Base-by-base conservation (phyloP, 1,140 invertebrate species). In the Drosophila paulistorum region DNA sequence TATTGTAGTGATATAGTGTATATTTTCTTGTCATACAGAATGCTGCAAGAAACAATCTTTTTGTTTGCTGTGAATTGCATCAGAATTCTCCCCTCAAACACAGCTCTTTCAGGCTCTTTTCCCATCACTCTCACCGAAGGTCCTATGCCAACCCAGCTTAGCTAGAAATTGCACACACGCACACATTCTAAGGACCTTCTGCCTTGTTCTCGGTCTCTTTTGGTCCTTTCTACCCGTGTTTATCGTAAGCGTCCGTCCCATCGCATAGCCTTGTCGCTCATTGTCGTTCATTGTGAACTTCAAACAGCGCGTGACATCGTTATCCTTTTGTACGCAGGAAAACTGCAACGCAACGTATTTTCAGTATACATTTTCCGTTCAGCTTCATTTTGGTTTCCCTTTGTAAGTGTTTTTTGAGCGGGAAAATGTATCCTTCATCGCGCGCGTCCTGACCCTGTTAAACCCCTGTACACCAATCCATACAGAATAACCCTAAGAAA, bases 271-370 rank as follows among this genome's bases (percentile, higher is more conserved):
- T 69, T 64, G 48, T 58, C 17, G 55, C 33, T 51, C 45, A 42
- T 68, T 58, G 42, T 60, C 48, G 63, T 60, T 4, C 66, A 61
- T 68, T 74, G 79, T 79, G 51, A 58, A 67, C 68, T 79, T 81
- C 72, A 77, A 86, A 74, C 83, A 74, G 84, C 83, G 83, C 83
- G 84, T 87, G 83, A 86, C 83, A 86, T 86, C 75, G 79, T 79
- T 89, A 77, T 71, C 84, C 80, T 79, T 30, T 89, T 89, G 77
- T 80, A 26, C 39, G 59, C 48, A 51, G 48, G 69, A 67, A 55
- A 74, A 75, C 66, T 82, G 83, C 71, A 73, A 61, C 79, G 63
- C 57, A 33, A 23, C 45, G 45, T 51, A 39, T 62, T 77, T 55
- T 30, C 11, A 57, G 74, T 45, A 77, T 58, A 61, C 68, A 71